Evolutionary conservation across 2,113 vertebrate species (phyloP), one percentile per base, ranked within the genome.

Genomic region (Melanocharis versteri): DNA sequence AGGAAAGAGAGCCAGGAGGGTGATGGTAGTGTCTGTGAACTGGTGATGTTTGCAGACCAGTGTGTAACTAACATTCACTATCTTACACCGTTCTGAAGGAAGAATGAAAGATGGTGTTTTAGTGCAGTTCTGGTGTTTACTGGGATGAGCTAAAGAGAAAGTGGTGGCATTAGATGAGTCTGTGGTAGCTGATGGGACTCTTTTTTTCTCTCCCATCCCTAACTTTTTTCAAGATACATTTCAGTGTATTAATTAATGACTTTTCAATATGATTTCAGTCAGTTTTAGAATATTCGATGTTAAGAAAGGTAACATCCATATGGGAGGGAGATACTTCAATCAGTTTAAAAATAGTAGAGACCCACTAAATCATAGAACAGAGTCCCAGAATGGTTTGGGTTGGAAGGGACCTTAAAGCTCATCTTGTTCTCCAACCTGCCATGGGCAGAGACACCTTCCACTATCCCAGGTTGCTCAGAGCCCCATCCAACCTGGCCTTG

Each of bases 401-500:
- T 69, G 48, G 5, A 56, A 56, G 26, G 22, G 6, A 35, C 8
- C 40, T 69, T 61, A 54, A 68, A 61, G 40, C 17, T 69, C 11
- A 27, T 48, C 10, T 47, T 11, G 6, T 42, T 44, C 22, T 23
- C 8, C 35, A 4, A 2, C 26, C 14, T 54, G 40, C 54, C 18
- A 7, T 35, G 48, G 30, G 8, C 70, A 76, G 40, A 40, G 40
- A 33, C 47, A 48, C 21, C 15, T 70, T 42, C 18, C 56, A 62
- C 62, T 56, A 3, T 5, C 10, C 54, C 62, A 54, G 20, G 2
- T 15, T 60, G 11, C 23, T 68, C 45, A 1, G 1, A 82, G 53
- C 39, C 4, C 0, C 5, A 3, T 75, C 61, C n/a, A 47, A 0
- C 39, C 9, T 21, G 78, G 11, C 17, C 17, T 61, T 4, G 40